phyloP scores from a whole-genome alignment of 1,140 invertebrate species.

The Cataglyphis hispanica region DNA sequence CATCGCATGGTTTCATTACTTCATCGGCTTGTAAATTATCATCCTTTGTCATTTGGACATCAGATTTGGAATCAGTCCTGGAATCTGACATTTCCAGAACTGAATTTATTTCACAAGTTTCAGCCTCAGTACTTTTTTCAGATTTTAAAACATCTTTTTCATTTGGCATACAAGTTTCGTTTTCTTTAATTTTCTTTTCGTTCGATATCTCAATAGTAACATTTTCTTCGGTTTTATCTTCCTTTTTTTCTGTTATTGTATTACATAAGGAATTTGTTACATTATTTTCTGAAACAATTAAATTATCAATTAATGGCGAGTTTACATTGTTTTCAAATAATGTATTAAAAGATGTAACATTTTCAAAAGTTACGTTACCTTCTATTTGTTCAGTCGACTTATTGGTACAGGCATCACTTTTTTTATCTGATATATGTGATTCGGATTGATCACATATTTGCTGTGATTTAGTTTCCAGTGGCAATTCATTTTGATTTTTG shows the following conservation, averaged over 20 bases:
- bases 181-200: constrained; percentile 9
- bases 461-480: not conserved
- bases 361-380: constrained; percentile 19
- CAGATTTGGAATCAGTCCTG: not conserved
- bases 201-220: not conserved
- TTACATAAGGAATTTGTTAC: not conserved
- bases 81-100: not conserved
- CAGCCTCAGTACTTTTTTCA: not conserved
- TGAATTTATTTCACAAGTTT: not conserved
- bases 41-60: not conserved
- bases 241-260: not conserved
- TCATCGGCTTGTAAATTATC: not conserved
- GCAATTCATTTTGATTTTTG: not conserved
- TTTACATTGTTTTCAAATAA: constrained; percentile 9
- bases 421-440: not conserved
- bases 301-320: constrained; percentile 17
- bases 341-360: not conserved
- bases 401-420: not conserved
- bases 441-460: constrained; percentile 10
- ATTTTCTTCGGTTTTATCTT: constrained; percentile 12
- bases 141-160: not conserved
- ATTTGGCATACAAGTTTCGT: not conserved
- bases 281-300: not conserved
- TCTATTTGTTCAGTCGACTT: not conserved
- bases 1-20: not conserved